Evolutionary conservation across 2,113 vertebrate genomes (phyloP).

Genomic region (Cyphomyrus discorhynchus): DNA sequence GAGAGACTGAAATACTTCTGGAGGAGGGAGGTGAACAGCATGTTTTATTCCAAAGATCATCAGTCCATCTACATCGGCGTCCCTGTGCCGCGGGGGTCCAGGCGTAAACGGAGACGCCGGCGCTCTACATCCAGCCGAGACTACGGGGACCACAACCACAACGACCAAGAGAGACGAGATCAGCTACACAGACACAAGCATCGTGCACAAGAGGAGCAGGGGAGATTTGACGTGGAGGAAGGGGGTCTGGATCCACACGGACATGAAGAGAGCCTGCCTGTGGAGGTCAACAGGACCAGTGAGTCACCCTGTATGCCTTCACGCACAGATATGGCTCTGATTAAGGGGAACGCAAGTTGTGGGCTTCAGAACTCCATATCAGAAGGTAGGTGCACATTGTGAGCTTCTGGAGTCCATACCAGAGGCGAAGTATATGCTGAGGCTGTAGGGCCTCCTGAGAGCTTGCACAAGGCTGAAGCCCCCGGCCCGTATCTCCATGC

Average conservation of each 20-base stretch:
- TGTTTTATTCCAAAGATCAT: slow-evolving; percentile 56
- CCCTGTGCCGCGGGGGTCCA: slow-evolving; percentile 70
- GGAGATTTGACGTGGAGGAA: slow-evolving; percentile 51
- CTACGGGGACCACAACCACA: not conserved
- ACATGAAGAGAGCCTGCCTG: slow-evolving; percentile 47
- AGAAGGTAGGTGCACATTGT: not conserved
- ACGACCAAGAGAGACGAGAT: slow-evolving; percentile 38
- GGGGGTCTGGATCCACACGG: slow-evolving; percentile 49
- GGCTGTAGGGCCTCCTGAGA: not conserved
- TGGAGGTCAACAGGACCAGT: slow-evolving; percentile 74
- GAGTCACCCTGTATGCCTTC: slow-evolving; percentile 46
- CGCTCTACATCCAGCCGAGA: slow-evolving; percentile 52
- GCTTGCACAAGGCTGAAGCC: not conserved
- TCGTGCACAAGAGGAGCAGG: slow-evolving; percentile 50
- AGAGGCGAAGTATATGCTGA: not conserved
- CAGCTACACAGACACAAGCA: slow-evolving; percentile 51
- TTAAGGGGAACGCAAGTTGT: not conserved
- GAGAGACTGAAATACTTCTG: not conserved
- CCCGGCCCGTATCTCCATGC: not conserved
- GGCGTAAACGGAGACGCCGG: slow-evolving; percentile 72
- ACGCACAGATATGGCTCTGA: not conserved
- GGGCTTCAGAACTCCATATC: not conserved
- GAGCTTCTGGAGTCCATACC: not conserved
- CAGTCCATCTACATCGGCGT: slow-evolving; percentile 85
- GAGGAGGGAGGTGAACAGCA: not conserved